A percentile compares a stretch with the other conserved stretches of the same genome.
Conservation (phyloP, 2,888 invertebrate genomes). For the Trissonchulus sp. region DNA sequence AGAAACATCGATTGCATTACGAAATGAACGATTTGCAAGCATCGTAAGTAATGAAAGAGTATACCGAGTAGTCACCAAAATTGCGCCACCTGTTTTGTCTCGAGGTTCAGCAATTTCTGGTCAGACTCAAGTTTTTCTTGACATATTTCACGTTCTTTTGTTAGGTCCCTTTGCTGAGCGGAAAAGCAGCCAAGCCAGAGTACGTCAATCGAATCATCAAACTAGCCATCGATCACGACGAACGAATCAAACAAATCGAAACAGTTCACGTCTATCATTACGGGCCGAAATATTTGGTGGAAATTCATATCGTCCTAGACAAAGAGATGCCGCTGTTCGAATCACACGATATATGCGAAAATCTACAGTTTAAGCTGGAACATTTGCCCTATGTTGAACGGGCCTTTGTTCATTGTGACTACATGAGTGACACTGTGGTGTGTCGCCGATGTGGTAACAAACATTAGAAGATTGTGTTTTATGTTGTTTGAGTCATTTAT, state of each 20-base stretch:
- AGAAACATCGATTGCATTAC: too few species aligned
- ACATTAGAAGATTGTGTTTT: neutral
- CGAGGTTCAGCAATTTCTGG: too few species aligned
- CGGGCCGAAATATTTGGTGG: slow-evolving; percentile 53
- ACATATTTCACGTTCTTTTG: too few species aligned
- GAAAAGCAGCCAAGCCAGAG: slow-evolving; percentile 44
- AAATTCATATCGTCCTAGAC: slow-evolving; percentile 53
- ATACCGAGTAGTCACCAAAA: too few species aligned
- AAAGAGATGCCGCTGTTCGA: slow-evolving; percentile 53
- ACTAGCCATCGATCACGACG: slow-evolving; percentile 47
- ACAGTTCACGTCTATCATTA: slow-evolving; percentile 58
- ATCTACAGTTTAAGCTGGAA: slow-evolving; percentile 54
- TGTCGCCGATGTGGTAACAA: neutral
- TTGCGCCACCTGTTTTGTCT: too few species aligned
- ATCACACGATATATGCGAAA: slow-evolving; percentile 54
- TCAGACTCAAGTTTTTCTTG: too few species aligned
- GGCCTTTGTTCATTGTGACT: slow-evolving; percentile 56
- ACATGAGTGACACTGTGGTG: slow-evolving; percentile 32
- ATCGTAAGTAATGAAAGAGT: too few species aligned
- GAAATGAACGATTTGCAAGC: too few species aligned
- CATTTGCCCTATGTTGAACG: slow-evolving; percentile 53
- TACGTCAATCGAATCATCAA: slow-evolving; percentile 44
- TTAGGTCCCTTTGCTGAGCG: slow-evolving; percentile 44
- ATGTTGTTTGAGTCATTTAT: too few species aligned
- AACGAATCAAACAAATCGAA: slow-evolving; percentile 51